These are phyloP conservation scores for Circaetus gallicus DNA, from an alignment of 2,113 vertebrate species.

Conservation along the genomic window DNA sequence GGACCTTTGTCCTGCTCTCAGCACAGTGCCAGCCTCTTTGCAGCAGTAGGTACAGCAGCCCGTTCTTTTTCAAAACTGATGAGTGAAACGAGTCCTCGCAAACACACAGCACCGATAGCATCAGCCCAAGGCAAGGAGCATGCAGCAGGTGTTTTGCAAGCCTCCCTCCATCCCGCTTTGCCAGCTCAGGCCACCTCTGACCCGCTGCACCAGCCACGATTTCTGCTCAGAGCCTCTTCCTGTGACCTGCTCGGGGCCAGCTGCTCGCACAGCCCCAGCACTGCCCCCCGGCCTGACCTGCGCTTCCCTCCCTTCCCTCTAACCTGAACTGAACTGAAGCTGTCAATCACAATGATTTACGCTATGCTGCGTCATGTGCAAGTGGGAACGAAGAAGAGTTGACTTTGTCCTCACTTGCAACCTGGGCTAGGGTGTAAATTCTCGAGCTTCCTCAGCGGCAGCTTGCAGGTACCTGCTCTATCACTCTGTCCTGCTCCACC, in stretches of 20 bases:
- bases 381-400: neutral
- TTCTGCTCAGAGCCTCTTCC: neutral
- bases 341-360: neutral
- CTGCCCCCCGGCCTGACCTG: neutral
- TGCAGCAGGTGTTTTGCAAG: neutral
- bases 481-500: neutral
- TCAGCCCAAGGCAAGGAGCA: neutral
- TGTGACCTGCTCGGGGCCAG: neutral
- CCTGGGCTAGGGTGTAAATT: neutral
- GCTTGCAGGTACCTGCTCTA: neutral
- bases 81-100: neutral
- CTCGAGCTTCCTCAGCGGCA: neutral
- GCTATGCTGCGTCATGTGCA: neutral
- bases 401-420: neutral
- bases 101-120: neutral
- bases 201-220: neutral
- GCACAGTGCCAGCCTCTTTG: neutral
- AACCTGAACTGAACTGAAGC: neutral
- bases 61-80: accelerated
- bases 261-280: neutral
- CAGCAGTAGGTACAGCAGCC: neutral
- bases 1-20: neutral
- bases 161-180: neutral
- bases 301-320: neutral
- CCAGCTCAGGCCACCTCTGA: neutral